Base-by-base conservation (phyloP, 2,888 invertebrate genomes). In the Drosophila monieri region DNA sequence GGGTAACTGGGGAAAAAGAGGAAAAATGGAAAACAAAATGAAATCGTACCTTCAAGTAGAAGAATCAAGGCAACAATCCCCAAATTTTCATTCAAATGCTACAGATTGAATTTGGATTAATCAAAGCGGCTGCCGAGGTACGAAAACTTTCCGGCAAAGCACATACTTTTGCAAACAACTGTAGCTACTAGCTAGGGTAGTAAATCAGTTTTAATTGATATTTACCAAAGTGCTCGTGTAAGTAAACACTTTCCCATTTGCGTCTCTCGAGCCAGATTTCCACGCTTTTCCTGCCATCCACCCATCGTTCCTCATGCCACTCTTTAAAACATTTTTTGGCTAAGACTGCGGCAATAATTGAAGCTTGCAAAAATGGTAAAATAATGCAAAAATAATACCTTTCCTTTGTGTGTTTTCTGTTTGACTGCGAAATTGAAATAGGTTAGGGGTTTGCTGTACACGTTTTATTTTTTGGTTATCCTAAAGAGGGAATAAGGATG, bases 161-260 rank as follows among this genome's bases (percentile, higher is more conserved):
- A 47, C 54, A 44, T n/a, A 41, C 54, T 23, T 44, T 48, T 46
- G 15, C 43, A 41, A 30, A 39, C 56, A 37, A 41, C 44, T 39
- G 51, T 35, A 23, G 21, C 48, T 41, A 18, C 39, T 8, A 18
- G 56, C 67, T 65, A 53, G 73, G 59, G 84, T 74, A 77, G 86
- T 75, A 79, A 87, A 85, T 74, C 84, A 79, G 84, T 84, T 84
- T 84, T 84, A 84, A 84, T 84, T 84, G 84, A 84, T 84, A 84
- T 84, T 84, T 84, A 74, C 84, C 85, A 85, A 84, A 87, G 84
- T 84, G 65, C 84, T 77, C 67, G 75, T 85, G 83, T 77, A 77
- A 74, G 81, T 78, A 83, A 83, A 86, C 83, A 85, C 83, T 85
- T 80, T 78, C 47, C 68, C 67, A 76, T 75, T 76, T 74, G 78